Conservation (phyloP, 2,113 vertebrate species). For the Mesocricetus auratus region DNA sequence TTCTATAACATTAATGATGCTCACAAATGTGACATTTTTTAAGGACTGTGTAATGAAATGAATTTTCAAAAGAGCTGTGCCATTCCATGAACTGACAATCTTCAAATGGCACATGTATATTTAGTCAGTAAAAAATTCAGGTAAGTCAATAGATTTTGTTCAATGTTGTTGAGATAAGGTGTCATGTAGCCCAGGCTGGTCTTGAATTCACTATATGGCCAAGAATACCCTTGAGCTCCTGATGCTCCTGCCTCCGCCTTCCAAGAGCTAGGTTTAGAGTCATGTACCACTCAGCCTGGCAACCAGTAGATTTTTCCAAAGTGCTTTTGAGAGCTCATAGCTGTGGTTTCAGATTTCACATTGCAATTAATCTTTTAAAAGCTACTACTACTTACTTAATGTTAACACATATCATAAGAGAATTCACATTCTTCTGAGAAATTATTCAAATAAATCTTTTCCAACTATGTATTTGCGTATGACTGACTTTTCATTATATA, state of each 20-base stretch:
- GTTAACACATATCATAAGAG: conserved; percentile 27
- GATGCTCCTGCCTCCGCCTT: not conserved
- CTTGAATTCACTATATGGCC: not conserved
- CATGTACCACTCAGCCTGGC: not conserved
- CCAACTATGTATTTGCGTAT: not conserved
- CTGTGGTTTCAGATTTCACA: conserved; percentile 16
- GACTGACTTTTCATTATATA: conserved; percentile 19
- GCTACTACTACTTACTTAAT: not conserved
- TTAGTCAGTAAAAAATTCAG: not conserved
- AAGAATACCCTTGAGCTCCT: not conserved
- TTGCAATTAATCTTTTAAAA: conserved; percentile 13
- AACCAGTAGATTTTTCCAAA: not conserved
- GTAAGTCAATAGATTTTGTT: not conserved
- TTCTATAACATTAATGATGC: not conserved
- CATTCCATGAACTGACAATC: not conserved
- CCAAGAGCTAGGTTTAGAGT: not conserved
- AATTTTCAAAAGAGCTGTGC: not conserved
- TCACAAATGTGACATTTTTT: not conserved
- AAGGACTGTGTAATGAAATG: not conserved
- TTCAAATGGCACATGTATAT: not conserved
- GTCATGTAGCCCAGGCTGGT: not conserved
- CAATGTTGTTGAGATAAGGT: not conserved
- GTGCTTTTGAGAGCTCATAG: not conserved
- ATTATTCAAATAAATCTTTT: conserved; percentile 44
- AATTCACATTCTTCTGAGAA: conserved; percentile 18